Conservation (phyloP, 2,888 invertebrate genomes). For the Polia nebulosa region DNA sequence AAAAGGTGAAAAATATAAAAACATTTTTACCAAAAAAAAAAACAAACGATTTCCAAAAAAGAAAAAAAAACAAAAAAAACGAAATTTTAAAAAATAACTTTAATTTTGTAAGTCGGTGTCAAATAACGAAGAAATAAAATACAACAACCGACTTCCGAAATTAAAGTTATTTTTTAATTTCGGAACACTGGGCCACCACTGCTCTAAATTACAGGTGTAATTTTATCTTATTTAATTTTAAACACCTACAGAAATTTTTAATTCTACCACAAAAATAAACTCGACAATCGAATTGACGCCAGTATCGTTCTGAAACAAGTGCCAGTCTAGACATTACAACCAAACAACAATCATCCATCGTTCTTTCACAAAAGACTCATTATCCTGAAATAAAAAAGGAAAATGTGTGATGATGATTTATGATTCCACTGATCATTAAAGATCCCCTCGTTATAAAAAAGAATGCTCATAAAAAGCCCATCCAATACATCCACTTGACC, state of each 20-base stretch:
- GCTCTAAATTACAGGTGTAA: too few relatives aligned
- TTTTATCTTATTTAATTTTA: too few relatives aligned
- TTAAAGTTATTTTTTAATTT: too few relatives aligned
- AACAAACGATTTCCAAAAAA: too few relatives aligned
- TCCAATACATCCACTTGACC: slow-evolving; percentile 54
- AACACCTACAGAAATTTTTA: not conserved
- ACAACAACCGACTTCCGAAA: too few relatives aligned
- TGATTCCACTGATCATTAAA: slow-evolving; percentile 46
- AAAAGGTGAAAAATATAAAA: too few relatives aligned
- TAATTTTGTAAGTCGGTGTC: too few relatives aligned
- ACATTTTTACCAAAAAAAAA: too few relatives aligned
- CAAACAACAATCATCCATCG: not conserved
- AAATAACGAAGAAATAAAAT: too few relatives aligned
- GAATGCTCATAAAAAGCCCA: slow-evolving; percentile 48
- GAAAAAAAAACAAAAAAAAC: too few relatives aligned
- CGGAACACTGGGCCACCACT: too few relatives aligned
- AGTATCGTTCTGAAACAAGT: not conserved
- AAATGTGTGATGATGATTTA: slow-evolving; percentile 42
- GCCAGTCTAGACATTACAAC: not conserved
- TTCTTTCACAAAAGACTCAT: slow-evolving; percentile 2
- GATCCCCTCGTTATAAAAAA: slow-evolving; percentile 38
- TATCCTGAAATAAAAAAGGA: slow-evolving; percentile 23
- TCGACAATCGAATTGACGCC: not conserved
- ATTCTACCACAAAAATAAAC: not conserved
- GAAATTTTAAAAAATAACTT: too few relatives aligned